Base-by-base conservation (phyloP, 2,888 invertebrate genomes). In the Pyrrhosoma nymphula region DNA sequence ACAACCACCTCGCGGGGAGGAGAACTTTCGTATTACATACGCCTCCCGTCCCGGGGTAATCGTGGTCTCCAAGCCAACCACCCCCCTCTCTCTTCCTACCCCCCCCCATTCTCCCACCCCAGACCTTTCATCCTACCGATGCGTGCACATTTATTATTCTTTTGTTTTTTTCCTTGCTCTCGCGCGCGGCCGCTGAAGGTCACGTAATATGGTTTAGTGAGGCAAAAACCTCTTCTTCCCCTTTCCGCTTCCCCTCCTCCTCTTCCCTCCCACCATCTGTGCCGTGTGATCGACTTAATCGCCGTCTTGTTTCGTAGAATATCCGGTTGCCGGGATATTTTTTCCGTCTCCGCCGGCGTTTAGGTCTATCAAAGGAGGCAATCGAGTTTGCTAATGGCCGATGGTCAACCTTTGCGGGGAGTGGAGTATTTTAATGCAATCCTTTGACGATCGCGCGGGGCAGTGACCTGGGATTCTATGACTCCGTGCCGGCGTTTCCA, bases 141-240 rank as follows among this genome's bases (percentile, higher is more conserved):
- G 69, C 82, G 14, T 14, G 6, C 60, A 60, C 20, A 16, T 60
- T 60, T 20, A 12, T 60, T 20, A 20, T 60, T 60, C 16, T 10
- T 60, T 14, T 14, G 3, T 60, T 14, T 8, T 60, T 60, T 60
- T 14, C 20, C 60, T 12, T 2, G 6, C 20, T 16, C 60, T 69
- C 69, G 56, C 91, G 56, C 60, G 91, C 91, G 39, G 23, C 63
- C 91, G 93, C 93, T 93, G 93, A 93, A 93, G 93, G 93, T 93
- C 93, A 93, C 93, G 93, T 93, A 93, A 93, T 93, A 93, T 93
- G 93, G 93, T 93, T 93, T 93, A 93, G 93, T 93, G 93, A 93
- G 93, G 69, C 93, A 93, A 93, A 93, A 69, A 47, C 93, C 12
- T 35, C 30, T 12, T 18, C 35, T 1, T 35, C 35, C 26, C 35